These are phyloP conservation scores for Thumatha senex DNA, from an alignment of 2,888 invertebrate species.

Conservation along the genomic window DNA sequence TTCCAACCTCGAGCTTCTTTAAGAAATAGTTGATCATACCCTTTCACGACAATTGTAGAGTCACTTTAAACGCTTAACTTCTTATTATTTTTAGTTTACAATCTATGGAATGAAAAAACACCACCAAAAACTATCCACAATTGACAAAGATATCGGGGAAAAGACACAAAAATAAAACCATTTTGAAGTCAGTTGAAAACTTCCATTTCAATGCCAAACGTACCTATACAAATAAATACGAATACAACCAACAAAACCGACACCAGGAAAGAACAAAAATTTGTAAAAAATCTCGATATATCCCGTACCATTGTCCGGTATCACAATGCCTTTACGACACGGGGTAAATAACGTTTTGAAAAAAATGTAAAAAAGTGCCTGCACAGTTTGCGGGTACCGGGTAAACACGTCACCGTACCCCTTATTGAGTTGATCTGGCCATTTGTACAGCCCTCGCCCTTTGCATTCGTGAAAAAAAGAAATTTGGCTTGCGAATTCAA, in stretches of 20 bases:
- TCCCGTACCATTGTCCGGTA: constrained; percentile 68
- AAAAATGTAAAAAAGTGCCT: constrained; percentile 75
- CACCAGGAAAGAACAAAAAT: constrained; percentile 42
- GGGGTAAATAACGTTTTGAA: constrained; percentile 77
- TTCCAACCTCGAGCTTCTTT: too few relatives aligned
- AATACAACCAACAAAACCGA: constrained; percentile 34
- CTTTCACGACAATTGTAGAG: too few relatives aligned
- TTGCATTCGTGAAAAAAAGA: constrained; percentile 68
- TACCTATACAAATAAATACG: constrained; percentile 62
- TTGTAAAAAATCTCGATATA: constrained; percentile 58
- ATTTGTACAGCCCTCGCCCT: constrained; percentile 77
- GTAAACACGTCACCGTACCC: constrained; percentile 78
- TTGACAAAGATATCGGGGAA: too few relatives aligned
- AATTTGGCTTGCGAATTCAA: constrained; percentile 71
- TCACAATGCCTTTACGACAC: constrained; percentile 81
- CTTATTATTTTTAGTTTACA: too few relatives aligned
- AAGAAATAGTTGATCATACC: too few relatives aligned
- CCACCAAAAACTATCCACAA: too few relatives aligned
- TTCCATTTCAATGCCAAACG: constrained; percentile 29
- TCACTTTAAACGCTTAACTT: too few relatives aligned
- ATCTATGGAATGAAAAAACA: too few relatives aligned
- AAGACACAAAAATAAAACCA: too few relatives aligned
- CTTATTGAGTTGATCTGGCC: constrained; percentile 82
- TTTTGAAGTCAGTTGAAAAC: too few relatives aligned
- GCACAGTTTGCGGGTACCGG: constrained; percentile 76